These are phyloP conservation scores for Halesus radiatus DNA, from an alignment of 1,140 invertebrate species.

Conservation along the genomic window DNA sequence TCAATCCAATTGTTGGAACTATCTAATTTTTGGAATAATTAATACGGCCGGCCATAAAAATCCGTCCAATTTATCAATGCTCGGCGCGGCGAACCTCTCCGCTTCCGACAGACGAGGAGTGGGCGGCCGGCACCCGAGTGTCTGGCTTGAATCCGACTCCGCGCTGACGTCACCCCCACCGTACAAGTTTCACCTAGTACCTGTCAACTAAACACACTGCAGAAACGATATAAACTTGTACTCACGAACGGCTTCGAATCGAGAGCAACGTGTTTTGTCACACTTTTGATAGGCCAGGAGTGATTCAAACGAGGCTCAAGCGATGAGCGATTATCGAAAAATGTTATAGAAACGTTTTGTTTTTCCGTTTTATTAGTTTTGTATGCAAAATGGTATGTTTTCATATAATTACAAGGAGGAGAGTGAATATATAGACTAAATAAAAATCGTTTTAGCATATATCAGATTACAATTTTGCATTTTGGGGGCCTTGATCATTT, in stretches of 20 bases:
- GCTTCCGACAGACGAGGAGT: constrained; percentile 7
- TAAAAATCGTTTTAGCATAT: too few species aligned
- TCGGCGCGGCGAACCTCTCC: not conserved
- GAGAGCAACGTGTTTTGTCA: constrained; percentile 12
- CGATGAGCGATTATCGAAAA: not conserved
- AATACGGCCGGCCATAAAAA: not conserved
- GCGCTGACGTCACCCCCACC: constrained; percentile 47
- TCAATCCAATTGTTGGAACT: too few species aligned
- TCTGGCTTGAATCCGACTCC: constrained; percentile 49
- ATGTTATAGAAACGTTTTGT: too few species aligned
- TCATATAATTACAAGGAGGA: too few species aligned
- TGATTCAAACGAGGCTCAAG: not conserved
- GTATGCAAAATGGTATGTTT: too few species aligned
- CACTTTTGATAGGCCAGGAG: constrained; percentile 2
- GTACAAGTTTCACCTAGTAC: constrained; percentile 25
- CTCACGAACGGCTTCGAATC: constrained; percentile 2
- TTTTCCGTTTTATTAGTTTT: too few species aligned
- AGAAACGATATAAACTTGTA: constrained; percentile 30
- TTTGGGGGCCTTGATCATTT: too few species aligned
- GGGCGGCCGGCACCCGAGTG: constrained; percentile 48
- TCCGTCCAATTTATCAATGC: not conserved
- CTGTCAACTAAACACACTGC: not conserved
- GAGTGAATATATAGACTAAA: too few species aligned
- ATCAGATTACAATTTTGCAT: too few species aligned
- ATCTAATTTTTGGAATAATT: too few species aligned